Conservation (phyloP, 2,113 vertebrate species). For the Mobula hypostoma region DNA sequence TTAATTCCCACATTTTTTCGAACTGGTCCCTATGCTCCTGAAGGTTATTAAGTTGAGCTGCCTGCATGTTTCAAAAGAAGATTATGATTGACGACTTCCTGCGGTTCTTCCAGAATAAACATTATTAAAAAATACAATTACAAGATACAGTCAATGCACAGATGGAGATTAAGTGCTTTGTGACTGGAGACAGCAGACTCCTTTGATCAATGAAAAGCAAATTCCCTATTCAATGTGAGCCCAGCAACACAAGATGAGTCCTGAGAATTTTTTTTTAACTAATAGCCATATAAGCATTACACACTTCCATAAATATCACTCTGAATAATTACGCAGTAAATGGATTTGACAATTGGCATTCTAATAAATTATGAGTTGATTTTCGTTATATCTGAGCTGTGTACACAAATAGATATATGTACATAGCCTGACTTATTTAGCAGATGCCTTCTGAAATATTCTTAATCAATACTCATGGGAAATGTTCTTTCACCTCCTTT, state of each 20-base stretch:
- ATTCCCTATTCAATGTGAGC: neutral
- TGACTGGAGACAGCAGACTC: neutral
- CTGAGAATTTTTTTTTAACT: neutral
- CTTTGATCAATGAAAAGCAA: neutral
- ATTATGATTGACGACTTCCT: conserved; percentile 23
- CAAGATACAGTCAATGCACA: neutral
- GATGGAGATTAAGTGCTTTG: conserved; percentile 12
- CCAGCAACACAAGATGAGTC: neutral
- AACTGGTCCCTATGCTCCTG: neutral
- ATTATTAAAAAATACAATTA: conserved; percentile 26
- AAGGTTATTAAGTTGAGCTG: neutral
- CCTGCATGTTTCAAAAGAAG: conserved; percentile 20
- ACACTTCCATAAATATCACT: too few relatives aligned
- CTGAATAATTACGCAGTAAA: neutral
- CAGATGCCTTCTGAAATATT: neutral
- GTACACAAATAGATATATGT: too few relatives aligned
- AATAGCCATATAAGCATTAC: neutral
- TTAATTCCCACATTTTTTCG: neutral
- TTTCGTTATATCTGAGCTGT: neutral
- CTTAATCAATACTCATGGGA: neutral
- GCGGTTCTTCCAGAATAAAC: neutral
- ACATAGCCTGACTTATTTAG: neutral
- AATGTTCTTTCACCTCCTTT: neutral
- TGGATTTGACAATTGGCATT: neutral
- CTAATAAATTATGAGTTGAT: neutral